These are phyloP conservation scores for Miltochrista miniata DNA, from an alignment of 2,888 invertebrate species.

Conservation along the genomic window DNA sequence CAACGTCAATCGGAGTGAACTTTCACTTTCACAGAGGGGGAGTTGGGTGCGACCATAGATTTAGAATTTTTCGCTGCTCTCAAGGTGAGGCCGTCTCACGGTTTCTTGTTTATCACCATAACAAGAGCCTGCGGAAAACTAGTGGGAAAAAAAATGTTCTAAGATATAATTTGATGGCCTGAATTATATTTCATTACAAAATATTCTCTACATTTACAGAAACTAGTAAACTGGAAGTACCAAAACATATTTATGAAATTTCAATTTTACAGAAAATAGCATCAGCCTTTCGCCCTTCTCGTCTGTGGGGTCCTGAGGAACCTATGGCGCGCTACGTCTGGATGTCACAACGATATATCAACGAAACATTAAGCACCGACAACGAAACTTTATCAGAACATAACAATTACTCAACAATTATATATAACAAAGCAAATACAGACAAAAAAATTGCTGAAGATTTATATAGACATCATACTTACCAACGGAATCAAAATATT, in stretches of 20 bases:
- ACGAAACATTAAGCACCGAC: conserved; percentile 59
- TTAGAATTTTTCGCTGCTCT: no score
- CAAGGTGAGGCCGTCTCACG: no score
- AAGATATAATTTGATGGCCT: no score
- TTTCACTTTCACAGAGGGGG: no score
- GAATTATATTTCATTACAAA: no score
- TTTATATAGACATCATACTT: conserved; percentile 50
- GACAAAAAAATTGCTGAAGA: conserved; percentile 58
- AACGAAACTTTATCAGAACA: conserved; percentile 57
- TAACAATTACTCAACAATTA: conserved; percentile 59
- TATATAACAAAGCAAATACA: conserved; percentile 50
- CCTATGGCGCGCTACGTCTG: conserved; percentile 74
- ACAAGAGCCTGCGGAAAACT: no score
- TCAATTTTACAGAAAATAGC: conserved; percentile 65
- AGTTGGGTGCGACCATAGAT: no score
- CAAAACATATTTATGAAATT: not conserved
- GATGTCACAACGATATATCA: conserved; percentile 73
- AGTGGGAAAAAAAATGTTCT: no score
- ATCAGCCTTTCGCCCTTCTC: conserved; percentile 71
- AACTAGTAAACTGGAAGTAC: no score
- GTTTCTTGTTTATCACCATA: no score
- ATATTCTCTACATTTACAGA: no score
- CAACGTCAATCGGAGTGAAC: no score
- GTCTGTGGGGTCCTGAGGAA: conserved; percentile 78
- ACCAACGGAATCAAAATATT: conserved; percentile 53